Base-by-base conservation (phyloP, 2,797 vertebrate species). In the Tenualosa thibaudeaui region DNA sequence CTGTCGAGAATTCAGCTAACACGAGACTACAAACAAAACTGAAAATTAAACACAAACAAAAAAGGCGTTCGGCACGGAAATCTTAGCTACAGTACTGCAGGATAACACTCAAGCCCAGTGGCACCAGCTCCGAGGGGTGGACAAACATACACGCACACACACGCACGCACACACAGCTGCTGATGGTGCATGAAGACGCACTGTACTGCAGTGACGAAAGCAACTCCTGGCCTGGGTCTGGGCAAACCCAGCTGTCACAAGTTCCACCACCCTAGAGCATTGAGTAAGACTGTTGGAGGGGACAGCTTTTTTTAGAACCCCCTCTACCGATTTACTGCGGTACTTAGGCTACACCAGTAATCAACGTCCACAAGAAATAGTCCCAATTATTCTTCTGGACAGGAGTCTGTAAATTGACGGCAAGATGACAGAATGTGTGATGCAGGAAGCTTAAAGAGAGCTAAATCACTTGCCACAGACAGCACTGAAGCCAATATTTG, bases 21-120 rank as follows among this genome's bases (percentile, higher is more conserved):
- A 88, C 90, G 91, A 95, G 95, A 94, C n/a, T n/a, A n/a, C n/a
- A 95, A 95, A 95, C 95, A 93, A 88, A 86, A 87, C 85, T 91
- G 91, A 91, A 49, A 91, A 92, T 91, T 91, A 92, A 90, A 85
- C 90, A 91, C 82, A 89, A 90, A 89, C 22, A 56, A 84, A 75
- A 81, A 86, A 78, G 40, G 40, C 15, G 13, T 78, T 78, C 71
- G 71, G 71, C 68, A 81, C 46, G 86, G 81, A 88, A 90, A 92
- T 93, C 90, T 81, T 85, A 88, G 91, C 88, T 91, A 91, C 91
- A 56, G 75, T 91, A 86, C 91, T 90, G 90, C 87, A 91, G 54
- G 53, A 58, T 81, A 89, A 87, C 87, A 91, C 89, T 91, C 88
- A 92, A 90, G 92, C 91, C 86, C 87, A 86, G 88, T 89, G 88